phyloP scores from a whole-genome alignment of 2,113 vertebrate genomes.

The Onychostoma macrolepis region DNA sequence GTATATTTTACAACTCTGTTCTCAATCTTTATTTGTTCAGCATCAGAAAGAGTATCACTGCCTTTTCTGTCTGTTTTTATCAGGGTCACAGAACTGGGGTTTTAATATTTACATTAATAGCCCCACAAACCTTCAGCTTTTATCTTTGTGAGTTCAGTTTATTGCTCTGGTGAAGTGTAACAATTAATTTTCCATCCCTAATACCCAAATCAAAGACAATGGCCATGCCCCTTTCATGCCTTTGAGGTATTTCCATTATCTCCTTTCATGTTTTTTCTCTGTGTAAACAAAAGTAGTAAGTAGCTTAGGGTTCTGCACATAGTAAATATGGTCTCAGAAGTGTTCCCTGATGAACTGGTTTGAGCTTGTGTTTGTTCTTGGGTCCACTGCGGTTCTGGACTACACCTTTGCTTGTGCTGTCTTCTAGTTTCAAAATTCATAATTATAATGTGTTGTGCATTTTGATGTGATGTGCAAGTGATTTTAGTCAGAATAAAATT shows the following conservation, averaged over 20 bases:
- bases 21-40: not conserved
- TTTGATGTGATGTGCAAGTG: not conserved
- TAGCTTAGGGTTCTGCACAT: constrained; percentile 6
- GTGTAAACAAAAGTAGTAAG: constrained; percentile 30
- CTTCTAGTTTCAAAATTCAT: not conserved
- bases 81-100: not conserved
- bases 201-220: constrained; percentile 16
- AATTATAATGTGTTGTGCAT: not conserved
- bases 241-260: constrained; percentile 32
- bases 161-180: not conserved
- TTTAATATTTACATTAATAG: constrained; percentile 9
- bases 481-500: not conserved
- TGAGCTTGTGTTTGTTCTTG: not conserved
- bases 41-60: not conserved
- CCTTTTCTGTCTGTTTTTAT: not conserved
- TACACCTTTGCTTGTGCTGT: not conserved
- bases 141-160: constrained; percentile 3
- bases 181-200: constrained; percentile 10
- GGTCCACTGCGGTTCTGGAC: not conserved
- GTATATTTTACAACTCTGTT: not conserved
- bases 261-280: constrained; percentile 22
- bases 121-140: constrained; percentile 1
- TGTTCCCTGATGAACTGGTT: not conserved
- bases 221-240: not conserved
- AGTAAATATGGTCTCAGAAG: constrained; percentile 31